These are phyloP conservation scores for Netelia virgata DNA, from an alignment of 2,888 invertebrate species.

Conservation along the genomic window DNA sequence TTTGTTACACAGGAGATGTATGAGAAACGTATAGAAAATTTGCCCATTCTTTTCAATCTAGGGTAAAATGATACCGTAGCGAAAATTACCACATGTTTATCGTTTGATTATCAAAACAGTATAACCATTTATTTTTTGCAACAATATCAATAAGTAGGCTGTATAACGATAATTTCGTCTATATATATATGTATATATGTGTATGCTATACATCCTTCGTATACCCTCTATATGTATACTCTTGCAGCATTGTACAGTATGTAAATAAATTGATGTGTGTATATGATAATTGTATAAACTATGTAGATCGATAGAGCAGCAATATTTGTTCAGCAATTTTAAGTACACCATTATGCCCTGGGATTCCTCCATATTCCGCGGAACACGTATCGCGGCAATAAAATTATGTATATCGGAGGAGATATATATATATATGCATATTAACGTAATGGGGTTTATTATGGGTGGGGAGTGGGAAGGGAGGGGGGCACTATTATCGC, in stretches of 20 bases:
- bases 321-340: conserved; percentile 28
- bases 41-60: not conserved
- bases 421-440: not conserved
- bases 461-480: not conserved
- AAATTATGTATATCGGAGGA: not conserved
- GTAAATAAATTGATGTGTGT: conserved; percentile 20
- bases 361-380: not conserved
- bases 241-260: conserved; percentile 40
- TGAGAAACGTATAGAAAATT: not conserved
- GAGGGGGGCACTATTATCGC: conserved; percentile 46
- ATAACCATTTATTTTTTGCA: conserved; percentile 59
- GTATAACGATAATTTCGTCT: conserved; percentile 30
- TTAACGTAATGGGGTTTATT: conserved; percentile 9
- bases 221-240: conserved; percentile 41
- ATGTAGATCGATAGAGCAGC: conserved; percentile 11
- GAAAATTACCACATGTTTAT: not conserved
- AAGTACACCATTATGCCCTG: conserved; percentile 34
- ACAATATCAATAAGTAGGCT: conserved; percentile 54
- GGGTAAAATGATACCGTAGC: not conserved
- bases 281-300: conserved; percentile 34
- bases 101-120: conserved; percentile 59
- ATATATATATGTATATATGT: not conserved
- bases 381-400: not conserved
- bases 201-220: conserved; percentile 43
- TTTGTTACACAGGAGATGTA: too few relatives aligned